Conservation (phyloP, 2,888 invertebrate genomes). For the Petrolisthes cinctipes region DNA sequence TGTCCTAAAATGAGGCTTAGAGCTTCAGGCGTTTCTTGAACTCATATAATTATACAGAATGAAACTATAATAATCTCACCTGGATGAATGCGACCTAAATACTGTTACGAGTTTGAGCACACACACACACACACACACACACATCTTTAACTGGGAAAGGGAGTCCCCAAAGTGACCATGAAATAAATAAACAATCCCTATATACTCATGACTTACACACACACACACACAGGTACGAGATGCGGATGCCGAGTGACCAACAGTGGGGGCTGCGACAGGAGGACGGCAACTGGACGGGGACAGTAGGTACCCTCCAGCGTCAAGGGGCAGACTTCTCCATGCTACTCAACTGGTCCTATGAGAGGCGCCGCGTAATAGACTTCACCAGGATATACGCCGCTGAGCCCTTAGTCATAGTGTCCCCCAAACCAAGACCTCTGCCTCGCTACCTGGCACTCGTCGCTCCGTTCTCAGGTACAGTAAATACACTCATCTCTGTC, state of each 20-base stretch:
- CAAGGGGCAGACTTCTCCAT: conserved; percentile 50
- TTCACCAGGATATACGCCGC: conserved; percentile 40
- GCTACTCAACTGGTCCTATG: conserved; percentile 36
- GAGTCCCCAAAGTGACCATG: no score
- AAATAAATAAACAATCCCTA: no score
- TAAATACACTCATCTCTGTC: no score
- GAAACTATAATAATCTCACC: not conserved
- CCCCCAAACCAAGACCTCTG: conserved; percentile 31
- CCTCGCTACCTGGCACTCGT: conserved; percentile 41
- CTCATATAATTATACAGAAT: not conserved
- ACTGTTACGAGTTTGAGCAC: no score
- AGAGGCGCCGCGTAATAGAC: conserved; percentile 20
- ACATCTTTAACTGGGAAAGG: no score
- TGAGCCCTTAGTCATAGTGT: conserved; percentile 46
- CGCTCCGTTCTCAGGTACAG: conserved; percentile 40
- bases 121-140: no score
- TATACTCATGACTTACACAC: no score
- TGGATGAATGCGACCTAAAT: no score
- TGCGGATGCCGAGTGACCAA: conserved; percentile 44
- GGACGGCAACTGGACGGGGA: conserved; percentile 56
- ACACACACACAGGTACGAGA: conserved; percentile 34
- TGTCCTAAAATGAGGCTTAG: no score
- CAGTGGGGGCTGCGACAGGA: conserved; percentile 50
- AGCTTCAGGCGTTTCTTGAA: not conserved
- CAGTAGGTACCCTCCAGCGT: conserved; percentile 56